phyloP scores from a whole-genome alignment of 2,113 vertebrate species.

The Struthio camelus region DNA sequence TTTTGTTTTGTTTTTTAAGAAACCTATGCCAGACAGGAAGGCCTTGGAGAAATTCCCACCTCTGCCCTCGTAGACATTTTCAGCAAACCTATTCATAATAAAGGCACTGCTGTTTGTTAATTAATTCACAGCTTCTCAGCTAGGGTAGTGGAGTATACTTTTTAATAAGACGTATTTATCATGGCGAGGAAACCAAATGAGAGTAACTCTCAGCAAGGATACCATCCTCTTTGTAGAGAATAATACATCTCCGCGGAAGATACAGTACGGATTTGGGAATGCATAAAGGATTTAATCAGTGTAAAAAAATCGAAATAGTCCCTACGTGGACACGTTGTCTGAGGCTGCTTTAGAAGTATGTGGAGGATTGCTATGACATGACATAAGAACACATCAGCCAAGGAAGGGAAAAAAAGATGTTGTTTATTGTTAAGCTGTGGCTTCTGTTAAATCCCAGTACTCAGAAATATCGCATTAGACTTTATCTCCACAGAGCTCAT shows the following conservation, averaged over 20 bases:
- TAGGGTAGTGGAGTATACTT: background rate
- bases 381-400: background rate
- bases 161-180: slow-evolving; percentile 65
- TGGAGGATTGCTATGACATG: background rate
- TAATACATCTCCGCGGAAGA: slow-evolving; percentile 24
- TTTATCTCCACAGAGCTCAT: slow-evolving; percentile 18
- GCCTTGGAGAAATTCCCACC: slow-evolving; percentile 52
- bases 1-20: background rate
- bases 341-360: background rate
- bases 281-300: slow-evolving; percentile 19
- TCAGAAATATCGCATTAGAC: slow-evolving; percentile 6
- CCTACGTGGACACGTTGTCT: background rate
- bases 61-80: slow-evolving; percentile 29
- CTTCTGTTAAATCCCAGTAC: slow-evolving; percentile 21
- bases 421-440: slow-evolving; percentile 26
- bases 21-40: slow-evolving; percentile 12
- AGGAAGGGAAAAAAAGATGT: background rate
- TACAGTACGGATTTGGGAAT: slow-evolving; percentile 6
- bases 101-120: slow-evolving; percentile 40
- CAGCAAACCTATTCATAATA: slow-evolving; percentile 22
- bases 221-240: background rate
- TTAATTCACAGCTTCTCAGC: slow-evolving; percentile 57
- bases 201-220: slow-evolving; percentile 13
- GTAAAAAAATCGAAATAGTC: background rate
- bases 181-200: background rate